A percentile compares a stretch with the other conserved stretches of the same genome.
Evolutionary conservation across 1,140 invertebrate genomes (phyloP).

Genomic region (Neodiprion fabricii): DNA sequence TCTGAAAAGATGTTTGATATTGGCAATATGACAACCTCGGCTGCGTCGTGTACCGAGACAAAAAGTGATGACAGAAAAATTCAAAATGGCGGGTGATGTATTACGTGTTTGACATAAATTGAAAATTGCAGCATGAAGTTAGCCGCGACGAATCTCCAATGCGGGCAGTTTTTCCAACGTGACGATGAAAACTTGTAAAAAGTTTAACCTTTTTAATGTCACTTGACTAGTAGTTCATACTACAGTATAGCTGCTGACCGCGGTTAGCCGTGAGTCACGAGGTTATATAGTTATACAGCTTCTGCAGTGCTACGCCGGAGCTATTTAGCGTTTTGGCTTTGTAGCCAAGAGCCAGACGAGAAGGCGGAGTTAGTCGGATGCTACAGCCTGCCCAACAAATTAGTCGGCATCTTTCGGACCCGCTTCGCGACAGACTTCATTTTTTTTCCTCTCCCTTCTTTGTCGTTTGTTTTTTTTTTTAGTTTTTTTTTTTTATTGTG

Average conservation of each 20-base stretch:
- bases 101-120: too few relatives aligned
- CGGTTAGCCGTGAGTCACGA: not conserved
- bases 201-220: slow-evolving; percentile 1
- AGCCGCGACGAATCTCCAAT: too few relatives aligned
- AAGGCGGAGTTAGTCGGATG: slow-evolving; percentile 37
- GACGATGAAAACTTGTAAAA: not conserved
- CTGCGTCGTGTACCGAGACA: too few relatives aligned
- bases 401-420: slow-evolving; percentile 35
- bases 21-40: too few relatives aligned
- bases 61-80: too few relatives aligned
- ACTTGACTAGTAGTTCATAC: not conserved
- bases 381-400: slow-evolving; percentile 44
- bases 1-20: too few relatives aligned
- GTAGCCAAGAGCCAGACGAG: slow-evolving; percentile 31
- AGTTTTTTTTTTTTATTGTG: not conserved
- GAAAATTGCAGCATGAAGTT: too few relatives aligned
- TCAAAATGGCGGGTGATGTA: too few relatives aligned
- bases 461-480: too few relatives aligned
- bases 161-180: too few relatives aligned
- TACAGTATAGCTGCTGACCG: too few relatives aligned
- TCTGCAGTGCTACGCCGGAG: not conserved
- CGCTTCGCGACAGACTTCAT: not conserved
- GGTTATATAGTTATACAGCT: not conserved
- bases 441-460: not conserved
- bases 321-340: slow-evolving; percentile 35